Percentiles rank a stretch among this genome's conserved stretches.
These are phyloP conservation scores for Phalloptychus januarius DNA, from an alignment of 2,797 vertebrate species.

Conservation along the genomic window DNA sequence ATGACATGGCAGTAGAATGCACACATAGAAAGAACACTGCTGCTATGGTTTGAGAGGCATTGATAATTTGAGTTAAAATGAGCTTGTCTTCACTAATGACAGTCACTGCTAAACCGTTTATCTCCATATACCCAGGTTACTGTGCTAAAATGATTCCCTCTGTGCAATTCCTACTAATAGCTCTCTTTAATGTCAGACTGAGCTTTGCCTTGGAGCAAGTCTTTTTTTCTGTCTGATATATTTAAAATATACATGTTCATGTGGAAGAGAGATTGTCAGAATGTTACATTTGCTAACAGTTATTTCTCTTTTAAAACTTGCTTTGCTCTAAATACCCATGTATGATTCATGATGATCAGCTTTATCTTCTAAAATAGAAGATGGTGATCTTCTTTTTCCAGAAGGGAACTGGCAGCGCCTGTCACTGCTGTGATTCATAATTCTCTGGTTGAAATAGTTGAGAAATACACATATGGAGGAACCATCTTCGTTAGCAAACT, in stretches of 20 bases:
- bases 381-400: not conserved
- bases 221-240: slow-evolving; percentile 39
- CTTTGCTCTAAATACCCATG: slow-evolving; percentile 1
- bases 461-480: not conserved
- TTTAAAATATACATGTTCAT: slow-evolving; percentile 43
- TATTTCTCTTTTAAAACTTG: slow-evolving; percentile 10
- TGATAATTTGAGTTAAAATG: slow-evolving; percentile 71
- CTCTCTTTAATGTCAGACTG: slow-evolving; percentile 62
- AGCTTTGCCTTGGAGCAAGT: slow-evolving; percentile 40
- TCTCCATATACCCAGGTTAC: slow-evolving; percentile 68
- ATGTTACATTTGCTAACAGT: slow-evolving; percentile 13
- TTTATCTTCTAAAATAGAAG: not conserved
- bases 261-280: slow-evolving; percentile 31
- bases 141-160: slow-evolving; percentile 58
- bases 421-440: not conserved
- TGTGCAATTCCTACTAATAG: slow-evolving; percentile 64
- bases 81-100: slow-evolving; percentile 72
- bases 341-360: slow-evolving; percentile 17
- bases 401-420: not conserved
- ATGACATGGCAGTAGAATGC: slow-evolving; percentile 30
- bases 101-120: slow-evolving; percentile 69
- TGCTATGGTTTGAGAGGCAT: slow-evolving; percentile 64
- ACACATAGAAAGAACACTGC: slow-evolving; percentile 28
- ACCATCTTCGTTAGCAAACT: not conserved
- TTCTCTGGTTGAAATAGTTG: not conserved